Conservation (phyloP, 2,797 vertebrate species). For the Jordanella pulchra region DNA sequence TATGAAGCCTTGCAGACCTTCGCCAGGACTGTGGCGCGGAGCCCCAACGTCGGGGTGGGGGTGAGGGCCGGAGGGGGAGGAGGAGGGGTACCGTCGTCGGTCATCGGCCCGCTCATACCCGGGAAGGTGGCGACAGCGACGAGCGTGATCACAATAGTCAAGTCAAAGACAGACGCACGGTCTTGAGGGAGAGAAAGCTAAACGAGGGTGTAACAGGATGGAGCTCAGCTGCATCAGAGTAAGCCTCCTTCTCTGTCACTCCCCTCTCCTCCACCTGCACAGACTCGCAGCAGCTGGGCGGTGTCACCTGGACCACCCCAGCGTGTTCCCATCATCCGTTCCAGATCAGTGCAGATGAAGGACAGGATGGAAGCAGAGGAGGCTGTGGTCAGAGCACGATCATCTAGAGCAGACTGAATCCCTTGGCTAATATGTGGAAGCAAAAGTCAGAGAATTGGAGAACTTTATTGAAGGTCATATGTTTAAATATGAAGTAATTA, state of each 20-base stretch:
- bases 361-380: constrained; percentile 48
- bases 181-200: constrained; percentile 84
- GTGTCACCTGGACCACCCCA: constrained; percentile 14
- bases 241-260: constrained; percentile 37
- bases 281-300: constrained; percentile 40
- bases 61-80: constrained; percentile 86
- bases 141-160: constrained; percentile 98
- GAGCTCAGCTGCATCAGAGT: constrained; percentile 64
- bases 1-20: constrained; percentile 98
- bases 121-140: constrained; percentile 93
- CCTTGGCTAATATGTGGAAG: constrained; percentile 25
- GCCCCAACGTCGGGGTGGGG: constrained; percentile 87
- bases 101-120: constrained; percentile 91
- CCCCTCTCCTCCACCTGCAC: constrained; percentile 63
- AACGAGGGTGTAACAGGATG: constrained; percentile 51
- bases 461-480: constrained; percentile 15
- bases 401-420: constrained; percentile 62
- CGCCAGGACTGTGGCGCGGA: constrained; percentile 94
- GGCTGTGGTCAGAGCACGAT: constrained; percentile 61
- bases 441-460: constrained; percentile 17
- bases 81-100: constrained; percentile 85
- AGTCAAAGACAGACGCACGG: constrained; percentile 94
- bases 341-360: constrained; percentile 60
- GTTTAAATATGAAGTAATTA: background rate
- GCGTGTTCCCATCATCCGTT: constrained; percentile 27